Percentiles rank a stretch among this genome's conserved stretches.
Conservation (phyloP, 2,113 vertebrate genomes). For the Lophius piscatorius region DNA sequence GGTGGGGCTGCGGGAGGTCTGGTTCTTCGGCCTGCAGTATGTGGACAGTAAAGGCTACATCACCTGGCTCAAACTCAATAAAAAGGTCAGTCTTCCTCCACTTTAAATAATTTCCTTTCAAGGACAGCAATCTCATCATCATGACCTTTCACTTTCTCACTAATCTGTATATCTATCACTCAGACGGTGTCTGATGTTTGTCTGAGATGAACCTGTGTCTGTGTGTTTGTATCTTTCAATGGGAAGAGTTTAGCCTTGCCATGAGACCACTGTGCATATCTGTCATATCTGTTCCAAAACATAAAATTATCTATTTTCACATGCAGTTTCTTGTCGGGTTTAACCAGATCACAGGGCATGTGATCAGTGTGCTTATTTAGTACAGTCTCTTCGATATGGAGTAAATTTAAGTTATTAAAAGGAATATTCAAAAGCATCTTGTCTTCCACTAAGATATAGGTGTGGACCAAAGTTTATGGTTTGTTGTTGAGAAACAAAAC, state of each 20-base stretch:
- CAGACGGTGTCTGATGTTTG: slow-evolving; percentile 1
- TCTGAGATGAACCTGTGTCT: slow-evolving; percentile 8
- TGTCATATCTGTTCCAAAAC: too few relatives aligned
- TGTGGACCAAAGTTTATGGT: too few relatives aligned
- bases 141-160: neutral
- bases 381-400: too few relatives aligned
- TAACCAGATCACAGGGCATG: too few relatives aligned
- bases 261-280: neutral
- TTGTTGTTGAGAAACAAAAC: too few relatives aligned
- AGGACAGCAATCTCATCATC: neutral
- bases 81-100: slow-evolving; percentile 85
- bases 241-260: too few relatives aligned
- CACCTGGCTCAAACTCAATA: slow-evolving; percentile 98
- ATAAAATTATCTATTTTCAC: too few relatives aligned
- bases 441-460: too few relatives aligned
- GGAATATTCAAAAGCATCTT: too few relatives aligned
- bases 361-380: too few relatives aligned
- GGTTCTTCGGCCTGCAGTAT: slow-evolving; percentile 98
- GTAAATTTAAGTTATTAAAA: too few relatives aligned
- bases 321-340: too few relatives aligned
- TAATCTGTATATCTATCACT: neutral
- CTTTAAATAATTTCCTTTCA: neutral
- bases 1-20: slow-evolving; percentile 95
- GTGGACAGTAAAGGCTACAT: slow-evolving; percentile 96
- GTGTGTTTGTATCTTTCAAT: neutral